Base-by-base conservation (phyloP, 2,113 vertebrate species). In the Apteryx mantelli region DNA sequence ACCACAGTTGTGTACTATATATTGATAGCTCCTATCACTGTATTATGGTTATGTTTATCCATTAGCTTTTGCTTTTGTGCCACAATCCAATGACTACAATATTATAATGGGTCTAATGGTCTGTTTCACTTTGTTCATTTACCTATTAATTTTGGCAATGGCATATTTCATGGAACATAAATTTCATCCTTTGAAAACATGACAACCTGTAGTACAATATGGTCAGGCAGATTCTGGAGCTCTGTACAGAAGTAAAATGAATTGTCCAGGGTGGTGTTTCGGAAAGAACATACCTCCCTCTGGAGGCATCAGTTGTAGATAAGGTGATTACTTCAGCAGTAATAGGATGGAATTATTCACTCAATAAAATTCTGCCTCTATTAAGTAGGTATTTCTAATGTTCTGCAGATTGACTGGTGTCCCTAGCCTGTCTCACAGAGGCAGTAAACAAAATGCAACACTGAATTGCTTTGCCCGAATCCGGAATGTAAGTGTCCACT, bases 141-240 rank as follows among this genome's bases (percentile, higher is more conserved):
- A 96, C 82, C 93, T 98, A 98, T 98, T 98, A 98, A 98, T 98
- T 97, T 97, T 97, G 93, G 70, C 96, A 98, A 98, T 96, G 86
- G 89, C 73, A 82, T 97, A 96, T 97, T 98, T 98, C 97, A 97
- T 15, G 85, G 97, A 90, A 97, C 94, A 98, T 98, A 98, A 97
- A 98, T 82, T 91, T 91, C 95, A 97, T 93, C 83, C 87, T 97
- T 92, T 93, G 85, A 93, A 97, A 98, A 97, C 89, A 96, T 53
- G 95, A 94, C 88, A 94, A 94, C 89, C 92, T 97, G 96, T 73
- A 95, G 69, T 82, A 92, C 64, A 95, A 85, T 96, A 96, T 96
- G 86, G 83, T 68, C 96, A 76, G 32, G 86, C 69, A 84, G 46
- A 91, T 93, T 86, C 80, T 48, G 48, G 76, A 82, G 76, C 78